phyloP scores from a whole-genome alignment of 2,888 invertebrate species.

The Scrobipalpa costella region DNA sequence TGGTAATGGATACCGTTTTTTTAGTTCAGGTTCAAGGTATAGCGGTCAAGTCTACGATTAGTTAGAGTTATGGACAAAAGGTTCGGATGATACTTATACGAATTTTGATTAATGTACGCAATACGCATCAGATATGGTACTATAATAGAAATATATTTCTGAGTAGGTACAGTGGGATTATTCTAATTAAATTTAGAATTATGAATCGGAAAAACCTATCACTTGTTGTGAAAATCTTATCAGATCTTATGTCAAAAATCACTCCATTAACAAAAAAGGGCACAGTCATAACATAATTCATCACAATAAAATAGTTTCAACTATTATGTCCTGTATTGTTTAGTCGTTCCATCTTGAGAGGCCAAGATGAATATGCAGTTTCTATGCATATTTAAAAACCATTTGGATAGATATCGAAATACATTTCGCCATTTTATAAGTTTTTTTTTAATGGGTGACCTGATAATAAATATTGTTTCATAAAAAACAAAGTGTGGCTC shows the following conservation, averaged over 20 bases:
- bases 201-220: not conserved
- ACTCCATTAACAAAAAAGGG: not conserved
- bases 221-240: not conserved
- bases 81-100: not conserved
- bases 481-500: too few species aligned
- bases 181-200: not conserved
- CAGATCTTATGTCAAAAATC: not conserved
- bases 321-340: not conserved
- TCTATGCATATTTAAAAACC: too few species aligned
- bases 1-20: conserved; percentile 9
- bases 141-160: not conserved
- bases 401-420: too few species aligned
- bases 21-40: conserved; percentile 15
- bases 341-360: too few species aligned
- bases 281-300: not conserved
- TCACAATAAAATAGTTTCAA: not conserved
- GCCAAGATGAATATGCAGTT: too few species aligned
- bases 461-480: too few species aligned
- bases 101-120: conserved; percentile 4
- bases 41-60: not conserved
- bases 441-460: too few species aligned
- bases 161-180: not conserved
- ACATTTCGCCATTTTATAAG: too few species aligned
- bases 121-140: not conserved
- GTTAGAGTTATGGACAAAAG: conserved; percentile 9